Conservation (phyloP, 2,888 invertebrate species). For the Dysmachus trigonus region DNA sequence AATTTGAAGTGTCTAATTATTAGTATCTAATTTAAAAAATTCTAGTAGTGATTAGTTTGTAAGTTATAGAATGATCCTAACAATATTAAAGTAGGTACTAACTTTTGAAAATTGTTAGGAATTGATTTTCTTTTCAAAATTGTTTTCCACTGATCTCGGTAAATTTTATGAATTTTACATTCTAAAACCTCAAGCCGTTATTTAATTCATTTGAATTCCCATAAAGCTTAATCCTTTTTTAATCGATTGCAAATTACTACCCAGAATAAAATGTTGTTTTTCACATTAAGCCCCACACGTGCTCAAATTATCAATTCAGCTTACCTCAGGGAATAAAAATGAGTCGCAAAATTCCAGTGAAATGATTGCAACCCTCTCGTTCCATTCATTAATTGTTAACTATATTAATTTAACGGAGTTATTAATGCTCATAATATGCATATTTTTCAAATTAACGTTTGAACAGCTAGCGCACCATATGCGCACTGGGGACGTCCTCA, state of each 20-base stretch:
- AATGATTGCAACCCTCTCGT: background rate
- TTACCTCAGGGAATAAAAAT: background rate
- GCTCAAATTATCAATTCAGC: background rate
- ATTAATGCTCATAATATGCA: background rate
- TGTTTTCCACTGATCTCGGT: no score
- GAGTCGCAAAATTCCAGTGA: background rate
- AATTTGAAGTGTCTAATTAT: no score
- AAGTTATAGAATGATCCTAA: no score
- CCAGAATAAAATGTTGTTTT: background rate
- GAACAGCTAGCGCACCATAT: background rate
- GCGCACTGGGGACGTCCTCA: background rate
- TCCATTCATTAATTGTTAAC: background rate
- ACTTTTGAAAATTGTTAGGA: no score
- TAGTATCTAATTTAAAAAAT: no score
- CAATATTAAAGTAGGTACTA: no score
- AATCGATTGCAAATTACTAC: background rate
- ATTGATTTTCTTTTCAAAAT: no score
- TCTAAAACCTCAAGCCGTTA: background rate
- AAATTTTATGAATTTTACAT: no score
- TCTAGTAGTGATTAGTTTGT: no score
- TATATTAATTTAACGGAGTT: background rate
- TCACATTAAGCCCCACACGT: background rate
- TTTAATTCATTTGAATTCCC: background rate
- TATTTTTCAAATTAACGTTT: background rate
- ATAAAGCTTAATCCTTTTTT: background rate